phyloP scores from a whole-genome alignment of 1,140 invertebrate genomes.

The Saccostrea glomerata region DNA sequence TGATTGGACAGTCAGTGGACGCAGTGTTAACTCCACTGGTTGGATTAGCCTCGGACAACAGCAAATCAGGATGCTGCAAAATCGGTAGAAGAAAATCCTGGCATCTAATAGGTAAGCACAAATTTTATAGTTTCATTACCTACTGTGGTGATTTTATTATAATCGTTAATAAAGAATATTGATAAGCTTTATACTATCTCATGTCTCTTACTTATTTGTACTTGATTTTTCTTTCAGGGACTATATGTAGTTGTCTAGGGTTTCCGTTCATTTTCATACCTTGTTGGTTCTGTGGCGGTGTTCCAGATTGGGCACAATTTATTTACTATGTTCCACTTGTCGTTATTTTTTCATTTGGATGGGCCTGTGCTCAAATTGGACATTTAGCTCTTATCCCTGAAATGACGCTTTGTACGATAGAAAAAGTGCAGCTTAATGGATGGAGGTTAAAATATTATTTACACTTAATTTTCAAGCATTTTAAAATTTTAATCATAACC shows the following conservation, averaged over 20 bases:
- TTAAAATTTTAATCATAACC: not conserved
- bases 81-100: conserved; percentile 93
- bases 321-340: conserved; percentile 94
- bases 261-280: conserved; percentile 94
- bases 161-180: too few relatives aligned
- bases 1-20: conserved; percentile 85
- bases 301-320: conserved; percentile 85
- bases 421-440: conserved; percentile 91
- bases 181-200: too few relatives aligned
- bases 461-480: not conserved
- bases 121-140: not conserved
- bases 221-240: conserved; percentile 80
- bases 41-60: conserved; percentile 90
- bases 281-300: conserved; percentile 85
- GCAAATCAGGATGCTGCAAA: conserved; percentile 82
- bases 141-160: not conserved
- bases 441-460: conserved; percentile 83
- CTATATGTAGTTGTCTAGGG: conserved; percentile 86
- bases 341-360: conserved; percentile 96
- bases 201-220: not conserved
- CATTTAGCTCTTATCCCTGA: conserved; percentile 93
- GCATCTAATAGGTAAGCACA: conserved; percentile 89
- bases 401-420: conserved; percentile 85
- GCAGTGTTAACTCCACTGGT: conserved; percentile 93
- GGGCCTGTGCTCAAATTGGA: conserved; percentile 96